Evolutionary conservation across 2,113 vertebrate species (phyloP), one percentile per base, ranked within the genome.

Genomic region (Proteles cristata): DNA sequence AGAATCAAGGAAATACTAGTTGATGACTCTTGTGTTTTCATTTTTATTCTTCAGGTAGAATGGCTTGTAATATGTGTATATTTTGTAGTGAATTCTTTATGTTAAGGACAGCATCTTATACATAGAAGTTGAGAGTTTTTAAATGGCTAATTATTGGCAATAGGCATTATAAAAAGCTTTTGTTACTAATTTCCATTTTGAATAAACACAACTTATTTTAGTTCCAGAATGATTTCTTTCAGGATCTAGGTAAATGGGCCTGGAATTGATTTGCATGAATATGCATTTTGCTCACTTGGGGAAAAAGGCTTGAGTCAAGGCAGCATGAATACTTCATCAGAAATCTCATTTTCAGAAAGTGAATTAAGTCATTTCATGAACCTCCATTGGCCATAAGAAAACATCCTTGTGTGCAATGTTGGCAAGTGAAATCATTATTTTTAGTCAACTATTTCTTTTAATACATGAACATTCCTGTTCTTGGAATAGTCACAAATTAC

Each of bases 361-460:
- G 43, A 0, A 23, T 77, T 11, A 82, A 90, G 33, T 90, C 9
- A 85, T 88, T 93, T 89, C 61, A 73, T 50, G 85, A 90, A 69
- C 71, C 4, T 94, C n/a, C 39, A 16, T 7, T 90, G n/a, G 5
- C n/a, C 21, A 45, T 65, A 73, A 31, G 88, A 83, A 95, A 95
- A 92, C 9, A 69, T 50, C 0, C 15, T 86, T 48, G 25, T 80
- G 35, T 9, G 76, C 31, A 88, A 48, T 68, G 61, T 63, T 85
- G 76, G 45, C 53, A 85, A 68, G 35, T 4, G 10, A 93, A 89
- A 89, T 39, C 21, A 81, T 85, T 93, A 43, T 92, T 95, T 96
- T 88, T 73, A 95, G 11, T 79, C 74, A 97, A 68, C 3, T 83
- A 45, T 50, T 16, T 88, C 68, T 90, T 92, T 82, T 85, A 94